Evolutionary conservation across 1,140 invertebrate species (phyloP), one percentile per base, ranked within the genome.

Genomic region (Lutraria rhynchaena): DNA sequence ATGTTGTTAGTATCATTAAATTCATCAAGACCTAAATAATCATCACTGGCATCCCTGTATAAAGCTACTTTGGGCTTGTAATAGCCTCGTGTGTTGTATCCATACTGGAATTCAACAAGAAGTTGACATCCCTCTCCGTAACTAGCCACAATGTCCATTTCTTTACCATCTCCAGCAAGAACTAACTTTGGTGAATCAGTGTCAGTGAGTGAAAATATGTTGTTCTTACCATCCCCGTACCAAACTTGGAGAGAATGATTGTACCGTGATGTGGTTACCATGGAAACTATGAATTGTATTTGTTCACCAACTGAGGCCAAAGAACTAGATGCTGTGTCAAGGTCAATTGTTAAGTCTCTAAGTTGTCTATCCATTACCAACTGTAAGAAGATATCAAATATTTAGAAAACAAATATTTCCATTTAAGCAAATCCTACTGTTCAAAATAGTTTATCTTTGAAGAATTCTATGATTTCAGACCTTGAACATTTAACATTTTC

Each of bases 61-160:
- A 77, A 33, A 41, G 60, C 60, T 33, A 60, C 60, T 7, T 24
- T 51, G 51, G 74, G 55, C 17, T 27, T 77, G 22, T 77, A 77
- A 3, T 33, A 13, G 1, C 74, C 74, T 55, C 65, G 57, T 27
- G 19, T 17, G 13, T 33, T 15, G 41, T 77, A 77, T 1, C 2
- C n/a, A 27, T 77, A 46, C 19, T 53, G 5, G 46, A 77, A 77
- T 31, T 77, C 74, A 19, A 77, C 58, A 1, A 24, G 22, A 17
- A 77, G 27, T 24, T 19, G 63, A 53, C 74, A 77, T 1, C 74
- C 74, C 13, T 63, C 41, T 33, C 74, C 74, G 37, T 77, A 77
- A 29, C 58, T 77, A 41, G 58, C 60, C 9, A 77, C 41, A 33
- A 77, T 77, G 60, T 77, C 60, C 74, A 77, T 77, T 35, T 63